These are phyloP conservation scores for Glomeris maerens DNA, from an alignment of 1,140 invertebrate species.

Conservation along the genomic window DNA sequence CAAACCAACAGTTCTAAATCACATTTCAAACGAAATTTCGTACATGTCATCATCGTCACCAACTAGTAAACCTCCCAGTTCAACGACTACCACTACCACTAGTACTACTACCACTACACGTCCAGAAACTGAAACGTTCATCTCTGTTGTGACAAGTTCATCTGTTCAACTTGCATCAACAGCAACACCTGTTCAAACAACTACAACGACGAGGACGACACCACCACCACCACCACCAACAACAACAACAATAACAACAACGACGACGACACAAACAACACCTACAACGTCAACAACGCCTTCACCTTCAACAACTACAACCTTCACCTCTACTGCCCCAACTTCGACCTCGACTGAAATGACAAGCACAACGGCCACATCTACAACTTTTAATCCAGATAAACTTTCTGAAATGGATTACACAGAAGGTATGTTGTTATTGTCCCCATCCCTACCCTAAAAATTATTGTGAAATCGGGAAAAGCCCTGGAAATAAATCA, in stretches of 20 bases:
- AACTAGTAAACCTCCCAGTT: not conserved
- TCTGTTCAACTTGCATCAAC: conserved; percentile 23
- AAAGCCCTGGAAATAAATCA: not conserved
- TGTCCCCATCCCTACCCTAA: not conserved
- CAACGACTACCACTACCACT: conserved; percentile 11
- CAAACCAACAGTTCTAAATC: not conserved
- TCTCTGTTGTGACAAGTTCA: not conserved
- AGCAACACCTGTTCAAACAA: conserved; percentile 9
- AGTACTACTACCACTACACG: conserved; percentile 13
- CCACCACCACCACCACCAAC: conserved; percentile 6
- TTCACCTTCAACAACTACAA: conserved; percentile 11
- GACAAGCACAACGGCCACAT: conserved; percentile 15
- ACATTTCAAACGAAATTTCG: not conserved
- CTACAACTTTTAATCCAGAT: conserved; percentile 10
- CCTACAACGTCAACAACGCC: conserved; percentile 5
- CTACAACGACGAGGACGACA: not conserved
- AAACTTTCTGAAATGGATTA: conserved; percentile 28
- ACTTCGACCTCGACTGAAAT: conserved; percentile 1
- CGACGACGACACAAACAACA: conserved; percentile 24
- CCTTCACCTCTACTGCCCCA: conserved; percentile 6
- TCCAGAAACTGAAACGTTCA: not conserved
- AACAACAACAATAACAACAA: conserved; percentile 16
- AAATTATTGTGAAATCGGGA: not conserved
- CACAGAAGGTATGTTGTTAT: conserved; percentile 44
- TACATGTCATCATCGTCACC: not conserved